These are phyloP conservation scores for Elegia similella DNA, from an alignment of 2,888 invertebrate species.

Conservation along the genomic window DNA sequence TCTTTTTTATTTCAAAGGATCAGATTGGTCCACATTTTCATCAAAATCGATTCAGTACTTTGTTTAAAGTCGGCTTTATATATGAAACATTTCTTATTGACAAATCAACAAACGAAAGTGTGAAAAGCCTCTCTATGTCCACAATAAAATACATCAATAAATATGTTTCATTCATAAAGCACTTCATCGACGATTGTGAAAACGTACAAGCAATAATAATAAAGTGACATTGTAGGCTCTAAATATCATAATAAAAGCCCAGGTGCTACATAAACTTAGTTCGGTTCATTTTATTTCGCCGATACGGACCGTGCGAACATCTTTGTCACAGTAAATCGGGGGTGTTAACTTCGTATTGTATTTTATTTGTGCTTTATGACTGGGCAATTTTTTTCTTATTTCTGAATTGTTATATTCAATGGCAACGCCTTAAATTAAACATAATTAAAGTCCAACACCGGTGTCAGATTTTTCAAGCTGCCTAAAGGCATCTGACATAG, in stretches of 20 bases:
- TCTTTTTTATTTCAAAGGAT: too few relatives aligned
- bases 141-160: constrained; percentile 5
- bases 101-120: not conserved
- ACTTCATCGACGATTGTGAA: constrained; percentile 13
- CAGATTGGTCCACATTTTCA: too few relatives aligned
- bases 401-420: too few relatives aligned
- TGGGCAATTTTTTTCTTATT: constrained; percentile 23
- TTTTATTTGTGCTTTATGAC: not conserved
- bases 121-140: not conserved
- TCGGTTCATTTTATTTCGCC: constrained; percentile 33
- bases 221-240: constrained; percentile 25
- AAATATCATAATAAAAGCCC: constrained; percentile 30
- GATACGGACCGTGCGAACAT: constrained; percentile 36
- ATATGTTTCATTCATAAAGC: constrained; percentile 9
- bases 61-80: too few relatives aligned
- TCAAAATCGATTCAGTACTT: too few relatives aligned
- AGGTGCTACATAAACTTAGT: constrained; percentile 28
- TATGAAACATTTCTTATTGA: too few relatives aligned
- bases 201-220: constrained; percentile 14
- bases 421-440: too few relatives aligned
- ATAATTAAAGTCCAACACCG: too few relatives aligned
- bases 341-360: constrained; percentile 34
- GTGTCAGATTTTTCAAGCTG: too few relatives aligned
- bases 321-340: constrained; percentile 41
- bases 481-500: too few relatives aligned